Evolutionary conservation across 2,797 vertebrate species (phyloP), one percentile per base, ranked within the genome.

Genomic region (Rhynchotus rufescens): DNA sequence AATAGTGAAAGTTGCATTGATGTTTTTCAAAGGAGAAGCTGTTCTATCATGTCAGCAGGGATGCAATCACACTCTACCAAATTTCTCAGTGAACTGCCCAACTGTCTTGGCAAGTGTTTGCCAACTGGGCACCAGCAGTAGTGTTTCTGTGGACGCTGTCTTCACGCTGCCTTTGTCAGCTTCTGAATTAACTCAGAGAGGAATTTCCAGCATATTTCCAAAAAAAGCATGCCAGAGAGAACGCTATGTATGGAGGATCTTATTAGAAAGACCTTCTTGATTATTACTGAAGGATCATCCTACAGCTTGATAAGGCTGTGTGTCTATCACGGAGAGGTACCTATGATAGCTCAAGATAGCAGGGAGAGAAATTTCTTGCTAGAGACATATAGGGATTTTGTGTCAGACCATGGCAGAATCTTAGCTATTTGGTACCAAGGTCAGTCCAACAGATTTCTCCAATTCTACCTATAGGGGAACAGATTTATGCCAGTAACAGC

Each of bases 1-100:
- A 12, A 34, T 65, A 60, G 0, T 30, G 38, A 42, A 13, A 56
- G 45, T 45, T 51, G 4, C 11, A 12, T 2, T 34, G n/a, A 0
- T 30, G 66, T 84, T 44, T 64, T 61, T 25, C 21, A 52, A 23
- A 59, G 52, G 20, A 77, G 51, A 25, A 52, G 14, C 17, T 64
- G 26, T 22, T 61, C 9, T 11, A 6, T 13, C 14, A 13, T 6
- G 42, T 17, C 34, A 26, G 26, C 47, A 72, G 28, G 11, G 19
- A 44, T 32, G 45, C n/a, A 54, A 21, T n/a, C 62, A 49, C 65
- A 5, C 20, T 25, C 26, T 0, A 0, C 4, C 54, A n/a, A 13
- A 61, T 30, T 47, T n/a, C 52, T 4, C 30, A 59, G 21, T 11
- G 1, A 1, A 15, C 21, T 36, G 13, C 17, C 45, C 71, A 65